Conservation (phyloP, 2,888 invertebrate genomes). For the Melolontha melolontha region DNA sequence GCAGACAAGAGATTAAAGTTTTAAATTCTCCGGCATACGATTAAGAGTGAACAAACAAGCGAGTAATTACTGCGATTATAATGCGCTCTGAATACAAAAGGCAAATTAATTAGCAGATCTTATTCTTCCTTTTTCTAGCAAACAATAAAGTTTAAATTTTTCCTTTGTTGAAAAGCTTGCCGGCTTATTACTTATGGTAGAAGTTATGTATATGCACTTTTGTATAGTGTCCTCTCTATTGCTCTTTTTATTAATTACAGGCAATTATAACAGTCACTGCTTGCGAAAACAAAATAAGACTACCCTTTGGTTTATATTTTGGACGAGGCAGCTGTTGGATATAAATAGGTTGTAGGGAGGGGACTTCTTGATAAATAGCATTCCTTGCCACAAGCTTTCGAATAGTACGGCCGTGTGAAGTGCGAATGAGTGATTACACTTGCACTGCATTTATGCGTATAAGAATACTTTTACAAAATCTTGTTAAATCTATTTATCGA, state of each 20-base stretch:
- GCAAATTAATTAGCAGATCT: conserved; percentile 51
- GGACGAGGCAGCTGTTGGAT: conserved; percentile 51
- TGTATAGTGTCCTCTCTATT: conserved; percentile 43
- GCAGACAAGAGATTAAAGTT: conserved; percentile 47
- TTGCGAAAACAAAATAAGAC: conserved; percentile 53
- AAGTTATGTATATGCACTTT: conserved; percentile 47
- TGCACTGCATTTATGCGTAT: conserved; percentile 38
- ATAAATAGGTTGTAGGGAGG: conserved; percentile 45
- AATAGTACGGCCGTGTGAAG: conserved; percentile 52
- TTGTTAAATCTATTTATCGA: background rate
- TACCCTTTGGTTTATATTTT: conserved; percentile 53
- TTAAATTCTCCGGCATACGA: conserved; percentile 48
- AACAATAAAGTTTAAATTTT: conserved; percentile 49
- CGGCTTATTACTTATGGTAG: conserved; percentile 47
- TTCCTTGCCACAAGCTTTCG: conserved; percentile 54
- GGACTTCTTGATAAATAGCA: conserved; percentile 54
- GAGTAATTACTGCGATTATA: conserved; percentile 50
- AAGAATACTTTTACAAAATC: conserved; percentile 45
- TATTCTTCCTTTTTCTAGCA: conserved; percentile 45
- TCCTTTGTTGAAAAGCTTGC: conserved; percentile 45
- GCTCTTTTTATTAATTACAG: conserved; percentile 53
- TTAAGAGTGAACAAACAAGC: conserved; percentile 49
- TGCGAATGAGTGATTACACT: conserved; percentile 55
- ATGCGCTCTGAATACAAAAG: conserved; percentile 49
- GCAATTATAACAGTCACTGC: conserved; percentile 52